These are phyloP conservation scores for Stigmatopora argus DNA, from an alignment of 2,113 vertebrate genomes.

Conservation along the genomic window DNA sequence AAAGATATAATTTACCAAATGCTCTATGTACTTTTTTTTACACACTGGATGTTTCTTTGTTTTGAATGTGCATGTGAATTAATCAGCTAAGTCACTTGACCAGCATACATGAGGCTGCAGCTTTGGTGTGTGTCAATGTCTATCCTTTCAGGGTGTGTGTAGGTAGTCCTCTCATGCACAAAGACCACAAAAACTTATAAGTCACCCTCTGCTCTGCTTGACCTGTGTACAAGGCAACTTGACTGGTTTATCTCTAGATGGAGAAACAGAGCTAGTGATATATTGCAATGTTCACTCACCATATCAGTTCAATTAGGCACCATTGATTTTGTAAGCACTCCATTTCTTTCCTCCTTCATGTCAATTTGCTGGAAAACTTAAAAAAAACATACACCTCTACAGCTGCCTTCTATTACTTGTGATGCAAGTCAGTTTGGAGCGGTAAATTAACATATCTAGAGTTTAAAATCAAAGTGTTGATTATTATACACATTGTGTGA, in stretches of 20 bases:
- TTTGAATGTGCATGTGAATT: background rate
- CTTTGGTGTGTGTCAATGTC: background rate
- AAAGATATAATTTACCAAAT: conserved; percentile 19
- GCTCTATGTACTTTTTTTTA: background rate
- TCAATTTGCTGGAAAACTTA: conserved; percentile 15
- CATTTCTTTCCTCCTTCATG: conserved; percentile 23
- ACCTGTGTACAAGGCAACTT: conserved; percentile 20
- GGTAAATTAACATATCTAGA: background rate
- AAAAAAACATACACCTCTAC: conserved; percentile 7
- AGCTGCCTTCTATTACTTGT: background rate
- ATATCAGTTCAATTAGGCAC: conserved; percentile 61
- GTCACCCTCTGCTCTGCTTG: conserved; percentile 34
- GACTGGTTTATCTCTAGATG: conserved; percentile 27
- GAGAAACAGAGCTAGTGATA: conserved; percentile 36
- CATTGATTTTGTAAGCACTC: conserved; percentile 43
- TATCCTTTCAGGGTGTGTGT: background rate
- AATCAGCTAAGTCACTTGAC: background rate
- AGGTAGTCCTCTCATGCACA: conserved; percentile 18
- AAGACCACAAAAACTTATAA: conserved; percentile 8
- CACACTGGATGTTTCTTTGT: conserved; percentile 10
- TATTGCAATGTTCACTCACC: conserved; percentile 37
- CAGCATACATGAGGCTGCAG: background rate
- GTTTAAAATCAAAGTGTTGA: background rate
- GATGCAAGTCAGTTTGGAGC: background rate
- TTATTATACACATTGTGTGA: background rate